A percentile compares a stretch with the other conserved stretches of the same genome.
phyloP scores from a whole-genome alignment of 2,797 vertebrate genomes.

The Typhlichthys subterraneus region DNA sequence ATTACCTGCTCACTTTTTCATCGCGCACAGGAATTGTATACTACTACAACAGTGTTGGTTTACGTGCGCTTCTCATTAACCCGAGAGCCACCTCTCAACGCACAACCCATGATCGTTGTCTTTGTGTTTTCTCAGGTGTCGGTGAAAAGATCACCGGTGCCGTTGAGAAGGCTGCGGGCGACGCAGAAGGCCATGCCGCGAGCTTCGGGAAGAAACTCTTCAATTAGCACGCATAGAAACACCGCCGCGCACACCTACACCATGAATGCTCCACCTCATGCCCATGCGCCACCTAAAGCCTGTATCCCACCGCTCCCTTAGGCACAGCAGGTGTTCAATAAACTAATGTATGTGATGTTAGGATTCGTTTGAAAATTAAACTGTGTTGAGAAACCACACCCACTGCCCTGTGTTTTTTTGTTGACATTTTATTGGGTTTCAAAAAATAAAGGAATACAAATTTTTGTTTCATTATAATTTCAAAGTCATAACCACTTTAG shows the following conservation, averaged over 20 bases:
- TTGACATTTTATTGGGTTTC: conserved; percentile 73
- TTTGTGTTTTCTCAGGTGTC: conserved; percentile 19
- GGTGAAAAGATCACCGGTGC: neutral
- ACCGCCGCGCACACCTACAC: too few relatives aligned
- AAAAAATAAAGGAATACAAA: conserved; percentile 67
- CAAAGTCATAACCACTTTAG: conserved; percentile 29
- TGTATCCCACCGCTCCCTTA: neutral
- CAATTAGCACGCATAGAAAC: conserved; percentile 2
- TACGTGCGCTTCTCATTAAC: too few relatives aligned
- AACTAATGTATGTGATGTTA: neutral
- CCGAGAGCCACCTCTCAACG: too few relatives aligned
- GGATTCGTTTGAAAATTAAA: conserved; percentile 4
- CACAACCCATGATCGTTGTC: neutral
- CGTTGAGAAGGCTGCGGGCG: conserved; percentile 10
- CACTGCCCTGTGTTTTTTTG: conserved; percentile 16
- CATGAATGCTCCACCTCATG: neutral
- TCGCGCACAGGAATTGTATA: too few relatives aligned
- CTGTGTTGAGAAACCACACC: neutral
- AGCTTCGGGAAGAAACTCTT: conserved; percentile 24
- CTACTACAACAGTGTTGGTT: too few relatives aligned
- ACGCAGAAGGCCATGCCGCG: conserved; percentile 9
- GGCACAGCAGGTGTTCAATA: neutral
- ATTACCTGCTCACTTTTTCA: too few relatives aligned
- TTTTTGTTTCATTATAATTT: conserved; percentile 37
- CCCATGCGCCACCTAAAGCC: neutral